These are phyloP conservation scores for Leucophenga maculata DNA, from an alignment of 2,888 invertebrate species.

Conservation along the genomic window DNA sequence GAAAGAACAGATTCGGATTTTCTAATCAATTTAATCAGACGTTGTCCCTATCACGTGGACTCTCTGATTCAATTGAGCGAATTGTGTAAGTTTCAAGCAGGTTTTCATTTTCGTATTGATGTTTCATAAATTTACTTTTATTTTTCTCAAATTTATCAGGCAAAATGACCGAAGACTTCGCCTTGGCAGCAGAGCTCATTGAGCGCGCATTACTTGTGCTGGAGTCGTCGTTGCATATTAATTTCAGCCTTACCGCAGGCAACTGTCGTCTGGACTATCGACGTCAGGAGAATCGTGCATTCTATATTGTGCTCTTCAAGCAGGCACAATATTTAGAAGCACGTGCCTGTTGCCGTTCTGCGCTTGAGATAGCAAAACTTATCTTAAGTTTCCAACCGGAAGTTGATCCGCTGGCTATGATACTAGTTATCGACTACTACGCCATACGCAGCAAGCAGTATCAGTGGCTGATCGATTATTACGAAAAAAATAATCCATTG, in stretches of 20 bases:
- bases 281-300: conserved; percentile 85
- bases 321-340: conserved; percentile 85
- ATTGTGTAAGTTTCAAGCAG: conserved; percentile 75
- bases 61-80: conserved; percentile 86
- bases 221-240: conserved; percentile 85
- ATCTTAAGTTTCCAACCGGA: conserved; percentile 84
- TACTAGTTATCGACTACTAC: conserved; percentile 86
- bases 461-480: conserved; percentile 78
- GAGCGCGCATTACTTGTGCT: conserved; percentile 84
- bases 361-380: conserved; percentile 89
- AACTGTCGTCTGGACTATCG: conserved; percentile 84
- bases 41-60: conserved; percentile 86
- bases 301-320: conserved; percentile 87
- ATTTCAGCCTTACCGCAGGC: conserved; percentile 83
- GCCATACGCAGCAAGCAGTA: conserved; percentile 84
- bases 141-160: conserved; percentile 42
- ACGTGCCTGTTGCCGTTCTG: conserved; percentile 87
- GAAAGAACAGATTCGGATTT: conserved; percentile 85
- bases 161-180: conserved; percentile 82
- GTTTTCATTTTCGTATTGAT: no score
- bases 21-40: conserved; percentile 81
- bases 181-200: conserved; percentile 84
- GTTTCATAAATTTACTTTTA: conserved; percentile 4
- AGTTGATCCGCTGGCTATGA: conserved; percentile 83
- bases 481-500: conserved; percentile 75